Percentiles rank a stretch among this genome's conserved stretches.
Conservation (phyloP, 2,797 vertebrate genomes). For the Hydrophis major region DNA sequence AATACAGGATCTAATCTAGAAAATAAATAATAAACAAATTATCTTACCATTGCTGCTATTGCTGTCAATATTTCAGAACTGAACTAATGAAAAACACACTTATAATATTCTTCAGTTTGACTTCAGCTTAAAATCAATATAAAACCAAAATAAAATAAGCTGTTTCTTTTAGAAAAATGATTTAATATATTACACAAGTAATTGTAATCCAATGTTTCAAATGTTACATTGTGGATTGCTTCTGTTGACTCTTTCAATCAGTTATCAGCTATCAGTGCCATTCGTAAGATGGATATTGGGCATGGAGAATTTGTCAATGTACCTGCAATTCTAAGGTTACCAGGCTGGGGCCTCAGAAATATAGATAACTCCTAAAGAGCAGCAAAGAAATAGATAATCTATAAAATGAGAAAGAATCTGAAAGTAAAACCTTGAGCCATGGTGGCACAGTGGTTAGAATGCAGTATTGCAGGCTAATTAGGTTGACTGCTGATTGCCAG, state of each 20-base stretch:
- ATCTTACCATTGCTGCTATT: constrained; percentile 11
- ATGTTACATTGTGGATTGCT: not conserved
- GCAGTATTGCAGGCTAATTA: too few relatives aligned
- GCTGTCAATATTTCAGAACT: not conserved
- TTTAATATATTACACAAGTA: not conserved
- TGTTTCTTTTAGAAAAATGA: not conserved
- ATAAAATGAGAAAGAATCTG: not conserved
- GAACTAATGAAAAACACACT: constrained; percentile 16
- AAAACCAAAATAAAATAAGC: not conserved
- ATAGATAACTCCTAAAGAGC: not conserved
- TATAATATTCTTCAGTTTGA: constrained; percentile 1
- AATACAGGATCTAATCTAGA: constrained; percentile 75
- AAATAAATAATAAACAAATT: constrained; percentile 63
- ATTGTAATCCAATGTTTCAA: not conserved
- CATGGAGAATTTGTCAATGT: not conserved
- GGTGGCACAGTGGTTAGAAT: too few relatives aligned
- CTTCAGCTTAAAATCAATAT: not conserved
- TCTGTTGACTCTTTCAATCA: not conserved
- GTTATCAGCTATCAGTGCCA: not conserved
- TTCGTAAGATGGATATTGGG: not conserved
- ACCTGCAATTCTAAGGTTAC: not conserved
- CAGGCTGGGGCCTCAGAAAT: not conserved
- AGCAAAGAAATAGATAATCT: not conserved
- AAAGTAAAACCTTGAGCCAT: not conserved
- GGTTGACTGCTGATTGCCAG: too few relatives aligned